Percentiles rank a stretch among this genome's conserved stretches.
Conservation (phyloP, 2,797 vertebrate species). For the Enteromius afrohamiltoni region DNA sequence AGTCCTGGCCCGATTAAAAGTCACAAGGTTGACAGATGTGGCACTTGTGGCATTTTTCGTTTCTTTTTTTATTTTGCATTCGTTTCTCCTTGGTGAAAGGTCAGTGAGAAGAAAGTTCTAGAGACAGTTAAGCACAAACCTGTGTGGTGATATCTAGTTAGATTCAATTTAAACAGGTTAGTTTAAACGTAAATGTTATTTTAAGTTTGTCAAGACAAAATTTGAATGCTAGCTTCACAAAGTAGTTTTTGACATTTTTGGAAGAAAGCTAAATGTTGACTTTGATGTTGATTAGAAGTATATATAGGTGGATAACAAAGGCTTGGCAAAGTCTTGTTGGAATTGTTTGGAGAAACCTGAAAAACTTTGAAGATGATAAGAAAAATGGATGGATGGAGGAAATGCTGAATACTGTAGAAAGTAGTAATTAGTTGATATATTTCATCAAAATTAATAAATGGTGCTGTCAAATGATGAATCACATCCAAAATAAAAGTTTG, state of each 20-base stretch:
- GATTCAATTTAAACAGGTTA: neutral
- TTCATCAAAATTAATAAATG: neutral
- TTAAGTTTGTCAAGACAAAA: neutral
- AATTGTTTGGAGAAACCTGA: neutral
- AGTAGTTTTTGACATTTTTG: neutral
- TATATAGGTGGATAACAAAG: neutral
- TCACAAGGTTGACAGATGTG: conserved; percentile 58
- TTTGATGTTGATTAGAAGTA: neutral
- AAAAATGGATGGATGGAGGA: neutral
- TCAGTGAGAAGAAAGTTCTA: conserved; percentile 50
- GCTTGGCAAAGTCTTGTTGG: neutral
- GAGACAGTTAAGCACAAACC: conserved; percentile 25
- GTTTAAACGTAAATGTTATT: neutral
- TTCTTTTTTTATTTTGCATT: conserved; percentile 37
- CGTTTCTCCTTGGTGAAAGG: conserved; percentile 58
- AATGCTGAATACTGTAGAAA: neutral
- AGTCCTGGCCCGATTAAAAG: conserved; percentile 62
- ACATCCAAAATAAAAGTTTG: no score
- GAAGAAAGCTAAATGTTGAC: neutral
- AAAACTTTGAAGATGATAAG: neutral
- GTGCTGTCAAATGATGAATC: no score
- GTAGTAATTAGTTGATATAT: neutral
- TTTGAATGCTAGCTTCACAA: neutral
- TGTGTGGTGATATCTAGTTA: neutral
- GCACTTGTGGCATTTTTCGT: conserved; percentile 55